Percentiles rank a stretch among this genome's conserved stretches.
phyloP scores from a whole-genome alignment of 2,888 invertebrate genomes.

The Branchinecta sandiegonensis region DNA sequence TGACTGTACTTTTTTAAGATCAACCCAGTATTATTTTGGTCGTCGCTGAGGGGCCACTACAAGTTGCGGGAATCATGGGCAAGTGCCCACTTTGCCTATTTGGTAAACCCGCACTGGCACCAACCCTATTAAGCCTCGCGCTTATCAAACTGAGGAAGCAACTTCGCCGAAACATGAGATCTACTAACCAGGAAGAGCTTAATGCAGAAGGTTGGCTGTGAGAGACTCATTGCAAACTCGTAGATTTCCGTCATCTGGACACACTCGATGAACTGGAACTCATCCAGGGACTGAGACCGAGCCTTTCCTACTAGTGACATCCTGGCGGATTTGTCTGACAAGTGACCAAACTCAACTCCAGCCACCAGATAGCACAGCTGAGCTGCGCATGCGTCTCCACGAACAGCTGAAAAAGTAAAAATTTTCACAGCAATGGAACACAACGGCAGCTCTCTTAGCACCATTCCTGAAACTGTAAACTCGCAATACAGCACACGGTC shows the following conservation, averaged over 20 bases:
- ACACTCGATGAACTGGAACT: conserved; percentile 63
- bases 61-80: no score
- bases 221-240: conserved; percentile 75
- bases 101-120: no score
- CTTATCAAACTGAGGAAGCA: not conserved
- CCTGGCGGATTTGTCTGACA: conserved; percentile 43
- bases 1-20: no score
- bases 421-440: no score
- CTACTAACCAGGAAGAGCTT: conserved; percentile 52
- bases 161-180: not conserved
- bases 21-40: no score
- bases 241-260: conserved; percentile 90
- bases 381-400: conserved; percentile 73
- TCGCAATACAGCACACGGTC: no score
- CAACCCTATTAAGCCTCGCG: not conserved
- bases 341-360: conserved; percentile 47
- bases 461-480: no score
- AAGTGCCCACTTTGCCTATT: no score
- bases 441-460: no score
- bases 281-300: conserved; percentile 44
- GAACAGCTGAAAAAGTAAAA: conserved; percentile 39
- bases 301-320: conserved; percentile 66
- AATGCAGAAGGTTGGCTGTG: conserved; percentile 54
- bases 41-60: no score
- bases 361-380: conserved; percentile 93